Conservation (phyloP, 2,113 vertebrate genomes). For the Dissostichus mawsoni region DNA sequence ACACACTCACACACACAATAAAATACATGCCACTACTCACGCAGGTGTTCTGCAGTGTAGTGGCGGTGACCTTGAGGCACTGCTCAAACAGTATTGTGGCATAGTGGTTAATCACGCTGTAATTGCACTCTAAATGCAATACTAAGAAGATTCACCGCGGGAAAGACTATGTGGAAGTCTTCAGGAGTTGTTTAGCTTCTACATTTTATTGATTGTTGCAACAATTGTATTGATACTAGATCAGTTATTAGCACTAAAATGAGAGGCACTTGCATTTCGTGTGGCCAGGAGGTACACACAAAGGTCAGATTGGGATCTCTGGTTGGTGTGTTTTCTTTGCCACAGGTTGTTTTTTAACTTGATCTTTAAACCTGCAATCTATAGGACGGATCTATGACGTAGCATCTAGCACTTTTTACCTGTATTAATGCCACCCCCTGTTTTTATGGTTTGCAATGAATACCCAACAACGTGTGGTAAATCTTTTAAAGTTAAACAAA, state of each 20-base stretch:
- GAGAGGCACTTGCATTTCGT: background rate
- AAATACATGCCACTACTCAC: constrained; percentile 43
- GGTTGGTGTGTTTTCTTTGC: background rate
- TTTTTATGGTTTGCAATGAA: too few relatives aligned
- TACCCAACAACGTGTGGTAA: too few relatives aligned
- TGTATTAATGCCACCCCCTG: too few relatives aligned
- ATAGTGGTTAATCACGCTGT: constrained; percentile 43
- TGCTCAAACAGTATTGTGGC: constrained; percentile 29
- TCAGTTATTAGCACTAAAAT: background rate
- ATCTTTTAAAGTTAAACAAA: too few relatives aligned
- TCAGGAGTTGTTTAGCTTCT: background rate
- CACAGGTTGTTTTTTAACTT: background rate
- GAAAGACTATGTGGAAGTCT: constrained; percentile 16
- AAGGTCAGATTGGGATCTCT: background rate
- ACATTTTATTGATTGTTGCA: background rate
- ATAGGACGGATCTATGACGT: background rate
- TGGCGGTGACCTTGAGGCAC: constrained; percentile 69
- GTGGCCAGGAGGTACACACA: background rate
- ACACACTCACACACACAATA: background rate
- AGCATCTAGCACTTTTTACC: background rate
- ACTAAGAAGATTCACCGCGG: constrained; percentile 34
- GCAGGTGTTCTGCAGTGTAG: constrained; percentile 64
- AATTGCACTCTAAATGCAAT: constrained; percentile 25
- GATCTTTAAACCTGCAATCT: background rate
- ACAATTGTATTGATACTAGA: constrained; percentile 1